Conservation (phyloP, 2,797 vertebrate genomes). For the Menidia menidia region DNA sequence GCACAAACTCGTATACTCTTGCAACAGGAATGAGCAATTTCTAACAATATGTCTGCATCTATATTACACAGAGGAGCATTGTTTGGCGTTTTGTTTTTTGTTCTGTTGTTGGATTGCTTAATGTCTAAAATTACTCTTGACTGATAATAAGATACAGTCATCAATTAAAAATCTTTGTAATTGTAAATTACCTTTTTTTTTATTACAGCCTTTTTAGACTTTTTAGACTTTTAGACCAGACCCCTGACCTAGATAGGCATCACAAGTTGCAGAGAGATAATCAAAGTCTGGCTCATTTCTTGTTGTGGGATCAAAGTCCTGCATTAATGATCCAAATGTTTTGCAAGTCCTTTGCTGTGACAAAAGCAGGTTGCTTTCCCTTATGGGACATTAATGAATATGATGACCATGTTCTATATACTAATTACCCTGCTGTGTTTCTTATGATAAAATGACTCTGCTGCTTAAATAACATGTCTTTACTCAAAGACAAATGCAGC, state of each 20-base stretch:
- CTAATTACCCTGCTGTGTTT: neutral
- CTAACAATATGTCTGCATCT: too few relatives aligned
- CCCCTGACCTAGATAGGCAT: conserved; percentile 5
- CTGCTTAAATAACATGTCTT: neutral
- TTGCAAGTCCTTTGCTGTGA: conserved; percentile 1
- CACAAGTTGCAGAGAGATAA: neutral
- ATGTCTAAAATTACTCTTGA: neutral
- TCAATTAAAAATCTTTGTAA: too few relatives aligned
- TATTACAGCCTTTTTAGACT: too few relatives aligned
- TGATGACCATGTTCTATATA: neutral
- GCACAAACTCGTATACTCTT: too few relatives aligned
- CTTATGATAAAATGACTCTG: too few relatives aligned
- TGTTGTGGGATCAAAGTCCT: conserved; percentile 8
- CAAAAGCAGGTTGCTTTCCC: neutral
- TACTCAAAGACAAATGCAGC: neutral
- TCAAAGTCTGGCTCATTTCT: neutral
- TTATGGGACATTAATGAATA: neutral
- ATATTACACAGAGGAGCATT: too few relatives aligned
- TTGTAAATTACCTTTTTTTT: too few relatives aligned
- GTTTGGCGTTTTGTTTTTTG: too few relatives aligned
- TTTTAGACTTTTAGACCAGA: neutral
- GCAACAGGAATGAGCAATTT: too few relatives aligned
- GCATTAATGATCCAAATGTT: neutral
- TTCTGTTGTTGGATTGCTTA: neutral
- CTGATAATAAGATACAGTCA: neutral